Conservation (phyloP, 2,113 vertebrate species). For the Mobula hypostoma region DNA sequence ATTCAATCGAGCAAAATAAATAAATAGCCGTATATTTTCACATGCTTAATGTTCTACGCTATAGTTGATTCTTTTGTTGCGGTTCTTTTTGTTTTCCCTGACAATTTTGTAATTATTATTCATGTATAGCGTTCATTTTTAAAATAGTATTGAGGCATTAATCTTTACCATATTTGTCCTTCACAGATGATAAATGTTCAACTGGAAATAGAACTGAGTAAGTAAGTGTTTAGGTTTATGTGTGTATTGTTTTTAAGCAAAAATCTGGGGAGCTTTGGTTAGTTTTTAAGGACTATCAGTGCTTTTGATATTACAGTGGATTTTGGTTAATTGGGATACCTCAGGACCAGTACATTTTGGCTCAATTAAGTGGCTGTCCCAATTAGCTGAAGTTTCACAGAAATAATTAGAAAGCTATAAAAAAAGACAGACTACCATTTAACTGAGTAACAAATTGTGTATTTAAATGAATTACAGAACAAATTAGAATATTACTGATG, state of each 20-base stretch:
- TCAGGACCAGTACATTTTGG: too few relatives aligned
- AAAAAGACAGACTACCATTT: too few relatives aligned
- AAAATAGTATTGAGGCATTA: neutral
- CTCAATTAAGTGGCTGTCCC: too few relatives aligned
- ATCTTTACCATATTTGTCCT: neutral
- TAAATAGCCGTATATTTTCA: too few relatives aligned
- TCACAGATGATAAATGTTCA: slow-evolving; percentile 34
- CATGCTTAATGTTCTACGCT: too few relatives aligned
- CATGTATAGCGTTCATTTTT: neutral
- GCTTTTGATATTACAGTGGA: neutral
- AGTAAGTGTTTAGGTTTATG: neutral
- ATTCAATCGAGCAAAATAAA: too few relatives aligned
- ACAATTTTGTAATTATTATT: neutral
- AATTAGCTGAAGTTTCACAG: too few relatives aligned
- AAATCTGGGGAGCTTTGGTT: neutral
- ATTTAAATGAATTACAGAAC: too few relatives aligned
- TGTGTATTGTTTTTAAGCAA: neutral
- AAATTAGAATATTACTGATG: too few relatives aligned
- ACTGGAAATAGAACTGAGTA: slow-evolving; percentile 26
- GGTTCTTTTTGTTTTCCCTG: neutral
- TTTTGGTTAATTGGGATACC: too few relatives aligned
- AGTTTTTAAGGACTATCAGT: neutral
- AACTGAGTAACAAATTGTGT: too few relatives aligned
- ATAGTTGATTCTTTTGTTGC: neutral
- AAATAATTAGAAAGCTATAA: too few relatives aligned